Percentiles rank a stretch among this genome's conserved stretches.
phyloP scores from a whole-genome alignment of 2,113 vertebrate species.

The Rhinolophus sinicus region DNA sequence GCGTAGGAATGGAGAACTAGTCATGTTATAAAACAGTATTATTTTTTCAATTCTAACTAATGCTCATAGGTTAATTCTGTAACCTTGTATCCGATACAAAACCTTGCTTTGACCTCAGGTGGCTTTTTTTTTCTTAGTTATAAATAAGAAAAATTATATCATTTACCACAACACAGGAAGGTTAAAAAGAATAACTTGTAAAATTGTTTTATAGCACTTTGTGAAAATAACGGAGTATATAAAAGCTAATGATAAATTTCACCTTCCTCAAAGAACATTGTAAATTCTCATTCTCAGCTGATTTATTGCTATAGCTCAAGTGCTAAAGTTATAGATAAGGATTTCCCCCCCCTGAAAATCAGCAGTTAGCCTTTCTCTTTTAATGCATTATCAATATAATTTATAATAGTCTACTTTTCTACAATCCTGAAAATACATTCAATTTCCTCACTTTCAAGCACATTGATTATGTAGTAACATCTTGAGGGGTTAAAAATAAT shows the following conservation, averaged over 20 bases:
- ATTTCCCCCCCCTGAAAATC: conserved; percentile 27
- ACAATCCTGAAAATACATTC: conserved; percentile 22
- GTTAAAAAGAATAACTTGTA: conserved; percentile 68
- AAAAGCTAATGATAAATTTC: conserved; percentile 81
- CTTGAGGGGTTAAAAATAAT: neutral
- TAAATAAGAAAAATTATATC: conserved; percentile 71
- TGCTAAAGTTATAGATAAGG: conserved; percentile 51
- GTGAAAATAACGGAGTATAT: conserved; percentile 75
- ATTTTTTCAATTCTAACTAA: conserved; percentile 41
- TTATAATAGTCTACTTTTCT: conserved; percentile 7
- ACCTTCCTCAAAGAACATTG: conserved; percentile 74
- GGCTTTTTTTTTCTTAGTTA: conserved; percentile 24
- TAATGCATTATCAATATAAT: conserved; percentile 12
- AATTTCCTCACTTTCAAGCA: conserved; percentile 8
- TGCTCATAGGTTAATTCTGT: neutral
- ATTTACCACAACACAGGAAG: conserved; percentile 72
- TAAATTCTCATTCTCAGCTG: conserved; percentile 74
- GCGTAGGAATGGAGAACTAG: neutral
- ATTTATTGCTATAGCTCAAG: conserved; percentile 72
- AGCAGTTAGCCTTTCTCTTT: conserved; percentile 35
- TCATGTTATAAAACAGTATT: neutral
- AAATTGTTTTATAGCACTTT: conserved; percentile 78
- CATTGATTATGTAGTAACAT: neutral
- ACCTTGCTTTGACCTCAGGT: conserved; percentile 59
- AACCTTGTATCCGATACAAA: conserved; percentile 15